Percentiles rank a stretch among this genome's conserved stretches.
phyloP scores from a whole-genome alignment of 2,888 invertebrate species.

The Dasysyrphus tricinctus region DNA sequence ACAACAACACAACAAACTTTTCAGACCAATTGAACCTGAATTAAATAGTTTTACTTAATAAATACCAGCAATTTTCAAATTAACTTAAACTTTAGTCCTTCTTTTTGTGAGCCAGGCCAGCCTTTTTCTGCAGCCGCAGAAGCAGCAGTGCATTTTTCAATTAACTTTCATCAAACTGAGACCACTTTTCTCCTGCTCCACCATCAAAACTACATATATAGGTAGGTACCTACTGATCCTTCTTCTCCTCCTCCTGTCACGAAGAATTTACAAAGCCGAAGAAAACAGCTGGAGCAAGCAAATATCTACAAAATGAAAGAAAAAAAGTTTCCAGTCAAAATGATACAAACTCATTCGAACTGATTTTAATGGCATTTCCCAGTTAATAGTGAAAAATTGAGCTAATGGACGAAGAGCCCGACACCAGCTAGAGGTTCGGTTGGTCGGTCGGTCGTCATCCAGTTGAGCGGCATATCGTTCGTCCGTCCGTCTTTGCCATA shows the following conservation, averaged over 20 bases:
- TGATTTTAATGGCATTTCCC: slow-evolving; percentile 69
- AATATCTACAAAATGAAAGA: background rate
- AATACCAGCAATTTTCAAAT: slow-evolving; percentile 46
- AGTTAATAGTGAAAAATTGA: slow-evolving; percentile 66
- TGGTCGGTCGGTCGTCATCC: background rate
- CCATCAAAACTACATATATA: background rate
- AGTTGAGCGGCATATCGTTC: background rate
- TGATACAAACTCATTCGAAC: slow-evolving; percentile 71
- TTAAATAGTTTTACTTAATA: slow-evolving; percentile 45
- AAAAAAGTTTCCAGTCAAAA: slow-evolving; percentile 60
- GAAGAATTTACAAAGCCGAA: slow-evolving; percentile 11
- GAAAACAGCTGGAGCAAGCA: slow-evolving; percentile 18
- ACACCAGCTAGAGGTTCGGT: background rate
- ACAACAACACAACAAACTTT: slow-evolving; percentile 47
- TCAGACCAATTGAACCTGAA: slow-evolving; percentile 65
- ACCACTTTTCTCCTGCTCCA: slow-evolving; percentile 8
- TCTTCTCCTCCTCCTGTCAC: background rate
- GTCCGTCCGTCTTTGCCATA: background rate
- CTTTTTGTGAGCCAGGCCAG: background rate
- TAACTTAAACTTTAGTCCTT: slow-evolving; percentile 23
- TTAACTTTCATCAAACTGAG: slow-evolving; percentile 52
- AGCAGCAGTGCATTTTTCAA: slow-evolving; percentile 48
- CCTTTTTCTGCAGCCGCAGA: background rate
- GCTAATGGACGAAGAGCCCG: slow-evolving; percentile 50
- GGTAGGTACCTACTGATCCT: background rate